These are phyloP conservation scores for Drosophila paulistorum DNA, from an alignment of 1,140 invertebrate genomes.

Conservation along the genomic window DNA sequence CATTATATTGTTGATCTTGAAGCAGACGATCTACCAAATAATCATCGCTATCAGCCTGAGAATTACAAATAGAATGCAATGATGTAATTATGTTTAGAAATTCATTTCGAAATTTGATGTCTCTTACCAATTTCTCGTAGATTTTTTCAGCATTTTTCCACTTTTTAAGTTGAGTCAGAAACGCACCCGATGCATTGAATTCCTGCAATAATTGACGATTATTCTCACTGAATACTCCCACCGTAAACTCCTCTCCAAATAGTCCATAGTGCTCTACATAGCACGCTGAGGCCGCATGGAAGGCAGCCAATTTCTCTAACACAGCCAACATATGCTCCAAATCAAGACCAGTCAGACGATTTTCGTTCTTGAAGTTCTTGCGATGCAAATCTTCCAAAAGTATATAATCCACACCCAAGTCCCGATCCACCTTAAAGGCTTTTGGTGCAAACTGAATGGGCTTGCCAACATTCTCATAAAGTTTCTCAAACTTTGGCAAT, in stretches of 20 bases:
- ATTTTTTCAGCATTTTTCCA: slow-evolving; percentile 72
- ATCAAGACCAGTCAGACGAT: slow-evolving; percentile 84
- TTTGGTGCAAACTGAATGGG: slow-evolving; percentile 67
- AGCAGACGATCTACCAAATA: slow-evolving; percentile 73
- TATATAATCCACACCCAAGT: slow-evolving; percentile 78
- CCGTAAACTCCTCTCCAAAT: slow-evolving; percentile 68
- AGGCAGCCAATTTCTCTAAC: slow-evolving; percentile 84
- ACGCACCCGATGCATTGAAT: slow-evolving; percentile 66
- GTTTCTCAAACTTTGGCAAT: slow-evolving; percentile 72
- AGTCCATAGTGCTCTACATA: slow-evolving; percentile 73
- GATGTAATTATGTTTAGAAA: too few species aligned
- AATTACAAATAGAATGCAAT: neutral
- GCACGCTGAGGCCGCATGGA: slow-evolving; percentile 84
- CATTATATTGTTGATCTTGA: slow-evolving; percentile 67
- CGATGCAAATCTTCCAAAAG: slow-evolving; percentile 84
- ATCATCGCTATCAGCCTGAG: slow-evolving; percentile 67
- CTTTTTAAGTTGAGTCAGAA: slow-evolving; percentile 72
- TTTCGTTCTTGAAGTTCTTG: slow-evolving; percentile 84
- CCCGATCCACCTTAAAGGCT: slow-evolving; percentile 68
- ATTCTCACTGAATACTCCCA: slow-evolving; percentile 64
- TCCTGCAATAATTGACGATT: slow-evolving; percentile 73
- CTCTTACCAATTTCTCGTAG: slow-evolving; percentile 70
- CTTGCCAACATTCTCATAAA: slow-evolving; percentile 62
- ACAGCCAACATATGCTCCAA: slow-evolving; percentile 83
- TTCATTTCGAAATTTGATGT: slow-evolving; percentile 32